Evolutionary conservation across 2,888 invertebrate genomes (phyloP), one percentile per base, ranked within the genome.

Genomic region (Slavum lentiscoides): DNA sequence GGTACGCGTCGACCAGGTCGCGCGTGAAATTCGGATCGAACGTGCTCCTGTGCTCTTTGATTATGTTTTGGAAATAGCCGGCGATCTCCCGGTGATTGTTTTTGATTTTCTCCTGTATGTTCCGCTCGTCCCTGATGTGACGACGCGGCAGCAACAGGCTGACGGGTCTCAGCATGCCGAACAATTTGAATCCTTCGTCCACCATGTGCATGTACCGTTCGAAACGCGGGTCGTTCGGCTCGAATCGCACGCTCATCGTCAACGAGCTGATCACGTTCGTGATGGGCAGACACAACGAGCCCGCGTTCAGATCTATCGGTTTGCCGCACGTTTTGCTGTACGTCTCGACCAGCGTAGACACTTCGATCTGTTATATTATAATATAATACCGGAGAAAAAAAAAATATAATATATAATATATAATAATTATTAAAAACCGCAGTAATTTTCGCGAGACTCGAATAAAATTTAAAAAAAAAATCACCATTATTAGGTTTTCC

Each of bases 231-330:
- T 95, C 95, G 74, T 93, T 92, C 84, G 92, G 90, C 81, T 91
- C 90, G 87, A 95, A 96, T 64, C 94, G 90, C 7, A 94, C 92
- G 55, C 94, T 93, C 96, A 96, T 96, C 85, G 95, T 91, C 84
- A 96, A 91, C 83, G 93, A 93, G 87, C 96, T 95, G 84, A 96
- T 95, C 7, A 96, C 95, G 87, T 96, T 96, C 85, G 94, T 94
- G 84, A 95, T 92, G 53, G 93, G 92, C 84, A 94, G 90, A 62
- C 94, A 92, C 74, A 96, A 89, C 30, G 91, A 88, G 21, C 81
- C 82, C 13, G 92, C 91, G 75, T 93, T 93, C 77, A 94, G 88
- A 85, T 94, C 92, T 62, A 92, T 89, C 0, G 94, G 90, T 58
- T 89, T 88, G 19, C 74, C 82, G 62, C 73, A 67, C 21, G 81